Evolutionary conservation across 92 coral and sea anemone genomes (phyloP), one percentile per base, ranked within the genome.

Genomic region (Palythoa heliodiscus): DNA sequence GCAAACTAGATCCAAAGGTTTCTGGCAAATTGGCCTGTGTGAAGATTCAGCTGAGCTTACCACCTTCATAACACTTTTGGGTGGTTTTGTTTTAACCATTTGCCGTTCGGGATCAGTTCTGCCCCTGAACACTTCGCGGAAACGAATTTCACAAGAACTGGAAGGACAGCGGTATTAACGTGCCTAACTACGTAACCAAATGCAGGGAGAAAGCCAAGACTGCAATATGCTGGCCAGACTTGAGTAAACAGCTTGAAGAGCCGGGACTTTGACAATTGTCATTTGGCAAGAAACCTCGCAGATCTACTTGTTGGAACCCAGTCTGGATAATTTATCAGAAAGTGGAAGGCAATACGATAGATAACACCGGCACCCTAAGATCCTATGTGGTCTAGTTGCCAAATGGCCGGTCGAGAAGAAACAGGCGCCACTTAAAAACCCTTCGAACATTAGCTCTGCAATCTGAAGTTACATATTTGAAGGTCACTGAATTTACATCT

Each of bases 181-280:
- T 64, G 14, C 77, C 82, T 4, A 90, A 86, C 82, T 88, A 87
- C 16, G 88, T 92, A 14, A 61, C 70, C 64, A 89, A 74, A 72
- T 86, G 89, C 84, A 19, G 94, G 9, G 94, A 76, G 11, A 86
- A 89, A 87, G 92, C 87, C 11, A 77, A 86, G 43, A 81, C 61
- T 12, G 87, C 89, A 4, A 92, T 86, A 15, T 87, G 95, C 87
- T 89, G 89, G 90, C 90, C 90, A 7, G 92, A 87, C 11, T 43
- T 63, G 69, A 17, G 11, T 63, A 63, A 63, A 63, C 69, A 1
- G 35, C 69, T 63, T 17, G 69, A 63, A 1, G 11, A 63, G 69
- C 17, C n/a, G 76, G 25, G 60, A 29, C 35, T 29, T 29, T 29
- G 35, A 29, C 1, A 29, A 29, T 29, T 1, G 35, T 29, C 35